Base-by-base conservation (phyloP, 2,888 invertebrate species). In the Megaustenia siamemsis region DNA sequence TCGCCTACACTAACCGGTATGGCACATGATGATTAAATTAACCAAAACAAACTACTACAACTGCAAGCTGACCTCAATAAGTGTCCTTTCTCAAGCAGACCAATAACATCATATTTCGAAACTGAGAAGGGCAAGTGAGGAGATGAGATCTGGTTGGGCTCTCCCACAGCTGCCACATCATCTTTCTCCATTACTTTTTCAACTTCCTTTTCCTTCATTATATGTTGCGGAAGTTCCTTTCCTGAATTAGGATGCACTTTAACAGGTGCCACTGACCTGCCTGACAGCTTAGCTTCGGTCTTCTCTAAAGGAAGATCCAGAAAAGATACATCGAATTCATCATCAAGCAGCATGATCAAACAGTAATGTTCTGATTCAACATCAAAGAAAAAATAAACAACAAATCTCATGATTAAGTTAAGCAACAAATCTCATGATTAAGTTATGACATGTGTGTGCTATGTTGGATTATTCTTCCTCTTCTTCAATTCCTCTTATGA, bases 51-150 rank as follows among this genome's bases (percentile, higher is more conserved):
- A n/a, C n/a, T n/a, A n/a, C n/a, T n/a, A 66, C 12, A 66, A n/a
- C 15, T 56, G 15, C 2, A 45, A 76, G 24, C 75, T 78, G 82
- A 93, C 93, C 90, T 93, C n/a, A 93, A 89, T 8, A 90, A 89
- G 38, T 88, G 88, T 32, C 93, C 93, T 82, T 92, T 92, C 63
- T 91, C 90, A 63, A 93, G 87, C 40, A 93, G 86, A 60, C 90
- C 90, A 49, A 93, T 92, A 18, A 93, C 92, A 86, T 93, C 91
- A 86, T 90, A 91, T 80, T 90, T 90, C 10, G 90, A 90, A 85
- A 89, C 88, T 10, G 87, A 86, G 24, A 88, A 89, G 35, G 89
- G 86, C 24, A 88, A 83, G 8, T 88, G 87, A 8, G 90, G 88
- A 12, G 88, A 86, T n/a, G 87, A 87, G 63, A 86, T 84, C 45